Evolutionary conservation across 2,113 vertebrate species (phyloP).

Genomic region (Sander vitreus): DNA sequence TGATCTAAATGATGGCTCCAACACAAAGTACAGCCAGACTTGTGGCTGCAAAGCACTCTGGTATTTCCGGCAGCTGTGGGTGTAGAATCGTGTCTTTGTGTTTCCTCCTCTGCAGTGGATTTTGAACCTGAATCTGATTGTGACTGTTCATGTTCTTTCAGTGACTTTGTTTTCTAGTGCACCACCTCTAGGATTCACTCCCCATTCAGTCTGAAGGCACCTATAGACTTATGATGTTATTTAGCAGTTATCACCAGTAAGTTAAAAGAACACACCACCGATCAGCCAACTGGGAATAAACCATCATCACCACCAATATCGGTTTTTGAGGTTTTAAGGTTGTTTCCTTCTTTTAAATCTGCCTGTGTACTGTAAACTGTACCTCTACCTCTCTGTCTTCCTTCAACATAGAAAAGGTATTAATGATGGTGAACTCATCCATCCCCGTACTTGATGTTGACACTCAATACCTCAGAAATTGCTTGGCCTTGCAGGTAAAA

Average conservation of each 20-base stretch:
- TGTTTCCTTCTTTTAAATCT: not conserved
- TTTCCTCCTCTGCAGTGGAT: too few species aligned
- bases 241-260: not conserved
- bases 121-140: not conserved
- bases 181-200: not conserved
- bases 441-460: constrained; percentile 33
- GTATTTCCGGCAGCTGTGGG: not conserved
- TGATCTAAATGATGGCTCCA: not conserved
- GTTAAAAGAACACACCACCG: not conserved
- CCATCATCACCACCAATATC: not conserved
- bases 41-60: not conserved
- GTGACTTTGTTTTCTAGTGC: not conserved
- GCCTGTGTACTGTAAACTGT: not conserved
- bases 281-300: too few species aligned
- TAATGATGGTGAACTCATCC: constrained; percentile 30
- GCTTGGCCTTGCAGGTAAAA: constrained; percentile 47
- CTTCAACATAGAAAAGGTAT: not conserved
- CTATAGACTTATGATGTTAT: not conserved
- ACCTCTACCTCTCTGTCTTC: not conserved
- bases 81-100: too few species aligned
- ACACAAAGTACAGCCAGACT: not conserved
- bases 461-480: constrained; percentile 13
- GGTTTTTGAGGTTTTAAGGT: not conserved
- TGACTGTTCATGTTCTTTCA: not conserved
- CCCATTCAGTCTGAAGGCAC: not conserved